These are phyloP conservation scores for Protophormia terraenovae DNA, from an alignment of 2,888 invertebrate genomes.

Conservation along the genomic window DNA sequence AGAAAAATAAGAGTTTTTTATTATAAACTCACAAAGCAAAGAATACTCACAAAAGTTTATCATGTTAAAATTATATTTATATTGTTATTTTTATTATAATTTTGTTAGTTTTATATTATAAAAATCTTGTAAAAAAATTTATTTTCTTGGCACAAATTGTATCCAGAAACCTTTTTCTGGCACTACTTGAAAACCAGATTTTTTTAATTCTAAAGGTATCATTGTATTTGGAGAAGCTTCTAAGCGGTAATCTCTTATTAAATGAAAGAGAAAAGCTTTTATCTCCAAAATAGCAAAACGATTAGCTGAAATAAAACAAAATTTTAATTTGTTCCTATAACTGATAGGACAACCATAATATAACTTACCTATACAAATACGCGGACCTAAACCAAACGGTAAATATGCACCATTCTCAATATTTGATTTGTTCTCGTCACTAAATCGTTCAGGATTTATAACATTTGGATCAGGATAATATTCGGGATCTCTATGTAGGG, in stretches of 20 bases:
- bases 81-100: too few relatives aligned
- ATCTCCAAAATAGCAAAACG: slow-evolving; percentile 71
- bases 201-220: slow-evolving; percentile 68
- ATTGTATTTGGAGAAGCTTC: slow-evolving; percentile 69
- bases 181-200: slow-evolving; percentile 66
- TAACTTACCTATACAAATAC: slow-evolving; percentile 84
- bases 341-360: neutral
- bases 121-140: too few relatives aligned
- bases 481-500: slow-evolving; percentile 82
- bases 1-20: too few relatives aligned
- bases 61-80: too few relatives aligned
- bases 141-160: slow-evolving; percentile 43
- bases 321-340: slow-evolving; percentile 72
- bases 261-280: slow-evolving; percentile 71
- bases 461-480: slow-evolving; percentile 83
- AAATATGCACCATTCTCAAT: slow-evolving; percentile 81
- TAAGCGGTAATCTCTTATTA: slow-evolving; percentile 71
- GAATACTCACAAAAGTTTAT: too few relatives aligned
- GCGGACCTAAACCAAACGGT: slow-evolving; percentile 84
- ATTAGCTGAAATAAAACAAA: slow-evolving; percentile 77
- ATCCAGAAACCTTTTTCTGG: slow-evolving; percentile 71
- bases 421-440: slow-evolving; percentile 82
- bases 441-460: slow-evolving; percentile 84
- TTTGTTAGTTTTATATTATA: too few relatives aligned
- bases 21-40: too few relatives aligned